These are phyloP conservation scores for Ceratitis capitata DNA, from an alignment of 1,140 invertebrate genomes.

Conservation along the genomic window DNA sequence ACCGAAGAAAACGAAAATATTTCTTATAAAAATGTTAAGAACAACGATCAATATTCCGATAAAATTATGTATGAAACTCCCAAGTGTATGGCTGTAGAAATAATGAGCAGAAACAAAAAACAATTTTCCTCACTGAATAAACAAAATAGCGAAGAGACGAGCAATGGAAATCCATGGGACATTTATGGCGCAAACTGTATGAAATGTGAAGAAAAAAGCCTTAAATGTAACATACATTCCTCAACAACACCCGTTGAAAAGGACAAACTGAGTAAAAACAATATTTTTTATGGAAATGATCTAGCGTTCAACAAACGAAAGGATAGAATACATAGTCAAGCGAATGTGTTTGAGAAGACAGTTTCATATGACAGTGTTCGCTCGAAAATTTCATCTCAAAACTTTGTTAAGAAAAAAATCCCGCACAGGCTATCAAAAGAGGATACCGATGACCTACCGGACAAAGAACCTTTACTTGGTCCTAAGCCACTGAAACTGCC, in stretches of 20 bases:
- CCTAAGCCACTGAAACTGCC: slow-evolving; percentile 48
- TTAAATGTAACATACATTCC: not conserved
- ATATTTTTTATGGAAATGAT: slow-evolving; percentile 41
- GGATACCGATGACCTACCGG: slow-evolving; percentile 50
- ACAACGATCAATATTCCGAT: not conserved
- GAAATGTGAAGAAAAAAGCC: slow-evolving; percentile 12
- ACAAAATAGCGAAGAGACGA: not conserved
- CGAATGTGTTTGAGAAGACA: slow-evolving; percentile 33
- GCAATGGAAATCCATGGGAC: not conserved
- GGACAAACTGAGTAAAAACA: slow-evolving; percentile 8
- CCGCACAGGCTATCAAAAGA: slow-evolving; percentile 40
- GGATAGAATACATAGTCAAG: slow-evolving; percentile 3
- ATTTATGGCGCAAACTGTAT: not conserved
- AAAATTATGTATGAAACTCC: not conserved
- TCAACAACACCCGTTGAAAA: not conserved
- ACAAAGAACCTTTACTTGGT: slow-evolving; percentile 54
- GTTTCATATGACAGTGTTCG: slow-evolving; percentile 33
- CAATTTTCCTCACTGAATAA: slow-evolving; percentile 6
- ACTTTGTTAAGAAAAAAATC: slow-evolving; percentile 37
- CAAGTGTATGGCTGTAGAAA: slow-evolving; percentile 7
- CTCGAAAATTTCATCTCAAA: slow-evolving; percentile 46
- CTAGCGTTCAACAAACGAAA: slow-evolving; percentile 13
- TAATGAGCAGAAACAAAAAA: slow-evolving; percentile 5
- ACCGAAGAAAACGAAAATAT: slow-evolving; percentile 41
- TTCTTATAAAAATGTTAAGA: slow-evolving; percentile 36